Percentiles rank a stretch among this genome's conserved stretches.
These are phyloP conservation scores for Electrona antarctica DNA, from an alignment of 2,113 vertebrate genomes.

Conservation along the genomic window DNA sequence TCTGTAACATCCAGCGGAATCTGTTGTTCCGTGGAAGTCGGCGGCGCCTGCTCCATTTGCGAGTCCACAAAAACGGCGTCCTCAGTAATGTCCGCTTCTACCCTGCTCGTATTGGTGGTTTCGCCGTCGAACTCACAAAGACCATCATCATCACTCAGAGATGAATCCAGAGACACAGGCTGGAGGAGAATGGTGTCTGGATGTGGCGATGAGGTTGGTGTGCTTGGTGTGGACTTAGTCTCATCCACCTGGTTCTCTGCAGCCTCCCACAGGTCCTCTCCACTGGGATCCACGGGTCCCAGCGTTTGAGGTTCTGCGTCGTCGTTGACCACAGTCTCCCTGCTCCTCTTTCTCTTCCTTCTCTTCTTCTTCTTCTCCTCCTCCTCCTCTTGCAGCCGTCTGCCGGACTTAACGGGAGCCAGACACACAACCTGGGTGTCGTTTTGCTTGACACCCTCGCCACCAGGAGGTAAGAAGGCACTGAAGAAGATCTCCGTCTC, in stretches of 20 bases:
- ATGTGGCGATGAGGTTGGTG: constrained; percentile 2
- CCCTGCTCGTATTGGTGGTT: constrained; percentile 4
- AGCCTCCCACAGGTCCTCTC: constrained; percentile 49
- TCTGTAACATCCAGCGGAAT: constrained; percentile 34
- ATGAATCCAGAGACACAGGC: constrained; percentile 44
- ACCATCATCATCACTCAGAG: constrained; percentile 44
- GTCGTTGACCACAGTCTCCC: constrained; percentile 29
- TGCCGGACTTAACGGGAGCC: constrained; percentile 89
- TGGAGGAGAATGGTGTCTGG: constrained; percentile 52
- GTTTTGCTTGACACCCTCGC: constrained; percentile 75
- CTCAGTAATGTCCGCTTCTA: constrained; percentile 22
- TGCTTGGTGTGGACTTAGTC: constrained; percentile 25
- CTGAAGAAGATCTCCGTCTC: constrained; percentile 97
- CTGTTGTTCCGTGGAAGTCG: constrained; percentile 23
- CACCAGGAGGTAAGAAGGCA: constrained; percentile 89
- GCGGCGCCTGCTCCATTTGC: constrained; percentile 39
- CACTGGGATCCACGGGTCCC: neutral
- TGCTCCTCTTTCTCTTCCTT: constrained; percentile 72
- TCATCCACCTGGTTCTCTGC: constrained; percentile 43
- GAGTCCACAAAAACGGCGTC: constrained; percentile 22
- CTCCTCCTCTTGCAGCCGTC: constrained; percentile 78
- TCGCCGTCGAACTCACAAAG: constrained; percentile 34
- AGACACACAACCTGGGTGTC: constrained; percentile 87
- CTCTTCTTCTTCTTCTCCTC: constrained; percentile 79
- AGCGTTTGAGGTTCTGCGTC: constrained; percentile 41